Evolutionary conservation across 1,140 invertebrate species (phyloP).

Genomic region (Ceratosolen solmsi): DNA sequence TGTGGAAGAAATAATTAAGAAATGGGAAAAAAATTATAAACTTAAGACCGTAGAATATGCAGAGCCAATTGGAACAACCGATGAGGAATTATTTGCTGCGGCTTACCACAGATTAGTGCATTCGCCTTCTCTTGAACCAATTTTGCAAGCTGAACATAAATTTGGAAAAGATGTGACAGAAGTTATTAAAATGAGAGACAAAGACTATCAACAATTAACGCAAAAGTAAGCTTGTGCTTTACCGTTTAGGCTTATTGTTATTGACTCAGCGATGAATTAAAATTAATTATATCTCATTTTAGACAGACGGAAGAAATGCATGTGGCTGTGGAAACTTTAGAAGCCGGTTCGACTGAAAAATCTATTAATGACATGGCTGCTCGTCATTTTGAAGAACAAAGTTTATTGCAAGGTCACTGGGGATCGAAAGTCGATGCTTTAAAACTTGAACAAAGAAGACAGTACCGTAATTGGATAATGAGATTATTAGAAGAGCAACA

Average conservation of each 20-base stretch:
- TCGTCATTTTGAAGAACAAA: conserved; percentile 85
- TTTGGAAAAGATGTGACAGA: conserved; percentile 83
- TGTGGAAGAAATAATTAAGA: conserved; percentile 79
- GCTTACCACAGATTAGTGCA: conserved; percentile 88
- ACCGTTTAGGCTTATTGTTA: no score
- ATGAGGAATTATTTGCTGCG: conserved; percentile 84
- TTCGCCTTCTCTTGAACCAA: conserved; percentile 84
- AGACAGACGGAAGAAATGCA: conserved; percentile 88
- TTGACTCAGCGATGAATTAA: background rate
- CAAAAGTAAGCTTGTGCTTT: conserved; percentile 74
- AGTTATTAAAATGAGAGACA: conserved; percentile 79
- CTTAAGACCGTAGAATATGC: conserved; percentile 80
- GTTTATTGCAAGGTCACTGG: conserved; percentile 84
- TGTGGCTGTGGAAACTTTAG: conserved; percentile 79
- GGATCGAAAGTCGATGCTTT: conserved; percentile 83
- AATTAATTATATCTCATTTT: conserved; percentile 48
- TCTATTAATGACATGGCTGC: conserved; percentile 85
- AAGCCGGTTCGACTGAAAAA: conserved; percentile 80
- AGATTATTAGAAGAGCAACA: conserved; percentile 81
- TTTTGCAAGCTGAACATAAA: conserved; percentile 85
- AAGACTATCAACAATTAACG: conserved; percentile 78
- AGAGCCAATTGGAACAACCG: conserved; percentile 80
- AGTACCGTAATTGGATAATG: conserved; percentile 88
- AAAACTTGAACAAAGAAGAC: conserved; percentile 81
- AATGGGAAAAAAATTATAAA: conserved; percentile 81